These are phyloP conservation scores for Drosophila tani DNA, from an alignment of 1,140 invertebrate species.

Conservation along the genomic window DNA sequence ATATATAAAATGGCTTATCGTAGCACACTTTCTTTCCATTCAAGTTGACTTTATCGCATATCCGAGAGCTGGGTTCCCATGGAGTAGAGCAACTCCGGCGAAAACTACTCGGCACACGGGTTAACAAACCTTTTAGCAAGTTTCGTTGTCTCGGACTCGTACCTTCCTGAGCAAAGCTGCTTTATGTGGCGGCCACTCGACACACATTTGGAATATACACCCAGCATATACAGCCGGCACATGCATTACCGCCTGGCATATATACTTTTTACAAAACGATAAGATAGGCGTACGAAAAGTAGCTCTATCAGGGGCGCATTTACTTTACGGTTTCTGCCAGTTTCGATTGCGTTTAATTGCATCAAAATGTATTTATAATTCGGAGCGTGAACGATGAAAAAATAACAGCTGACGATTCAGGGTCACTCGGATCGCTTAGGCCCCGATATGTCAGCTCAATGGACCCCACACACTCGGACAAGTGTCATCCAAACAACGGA, in stretches of 20 bases:
- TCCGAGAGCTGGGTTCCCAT: slow-evolving; percentile 30
- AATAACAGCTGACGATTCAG: slow-evolving; percentile 36
- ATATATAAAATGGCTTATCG: slow-evolving; percentile 16
- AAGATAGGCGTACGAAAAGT: slow-evolving; percentile 52
- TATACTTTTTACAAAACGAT: slow-evolving; percentile 36
- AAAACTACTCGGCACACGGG: slow-evolving; percentile 14
- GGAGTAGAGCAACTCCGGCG: slow-evolving; percentile 5
- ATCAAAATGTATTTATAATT: slow-evolving; percentile 68
- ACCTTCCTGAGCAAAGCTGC: slow-evolving; percentile 4
- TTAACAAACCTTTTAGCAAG: slow-evolving; percentile 48
- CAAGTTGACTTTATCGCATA: slow-evolving; percentile 10
- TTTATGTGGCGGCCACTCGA: slow-evolving; percentile 35
- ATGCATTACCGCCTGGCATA: slow-evolving; percentile 25
- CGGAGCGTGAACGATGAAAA: slow-evolving; percentile 17
- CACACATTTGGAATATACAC: slow-evolving; percentile 30
- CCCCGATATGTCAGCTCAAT: slow-evolving; percentile 30
- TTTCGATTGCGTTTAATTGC: slow-evolving; percentile 64
- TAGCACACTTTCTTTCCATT: slow-evolving; percentile 23
- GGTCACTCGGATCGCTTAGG: slow-evolving; percentile 41
- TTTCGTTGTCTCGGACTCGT: slow-evolving; percentile 3
- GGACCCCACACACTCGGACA: slow-evolving; percentile 50
- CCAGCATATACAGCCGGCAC: neutral
- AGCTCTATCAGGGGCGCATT: slow-evolving; percentile 31
- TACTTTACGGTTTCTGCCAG: slow-evolving; percentile 28
- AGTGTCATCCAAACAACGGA: slow-evolving; percentile 68